Conservation (phyloP, 2,113 vertebrate genomes). For the Coturnix japonica region DNA sequence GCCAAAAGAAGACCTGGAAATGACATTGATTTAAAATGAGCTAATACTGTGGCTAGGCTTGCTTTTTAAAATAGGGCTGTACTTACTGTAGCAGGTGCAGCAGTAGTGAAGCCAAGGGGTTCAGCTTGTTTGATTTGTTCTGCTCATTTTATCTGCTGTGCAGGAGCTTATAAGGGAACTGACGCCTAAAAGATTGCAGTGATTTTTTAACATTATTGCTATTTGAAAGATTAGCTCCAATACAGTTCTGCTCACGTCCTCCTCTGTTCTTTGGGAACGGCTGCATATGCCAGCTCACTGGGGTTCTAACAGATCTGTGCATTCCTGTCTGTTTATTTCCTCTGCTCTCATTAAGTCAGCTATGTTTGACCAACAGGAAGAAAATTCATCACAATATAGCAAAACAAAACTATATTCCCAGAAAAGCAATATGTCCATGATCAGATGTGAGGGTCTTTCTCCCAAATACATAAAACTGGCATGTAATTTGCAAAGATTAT, state of each 20-base stretch:
- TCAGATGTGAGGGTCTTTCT: not conserved
- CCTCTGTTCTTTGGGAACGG: accelerated
- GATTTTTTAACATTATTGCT: not conserved
- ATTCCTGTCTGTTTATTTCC: not conserved
- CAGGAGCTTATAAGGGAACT: not conserved
- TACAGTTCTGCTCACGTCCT: not conserved
- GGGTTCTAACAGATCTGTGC: not conserved
- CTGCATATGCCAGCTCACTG: not conserved
- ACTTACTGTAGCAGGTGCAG: not conserved
- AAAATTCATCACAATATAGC: not conserved
- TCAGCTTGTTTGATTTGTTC: not conserved
- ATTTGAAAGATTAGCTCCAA: not conserved
- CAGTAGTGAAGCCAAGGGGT: not conserved
- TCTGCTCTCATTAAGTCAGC: not conserved
- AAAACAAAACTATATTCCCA: not conserved
- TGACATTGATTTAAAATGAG: not conserved
- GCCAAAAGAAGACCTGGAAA: not conserved
- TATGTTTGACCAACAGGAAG: not conserved
- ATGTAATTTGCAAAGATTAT: not conserved
- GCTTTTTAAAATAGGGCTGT: not conserved
- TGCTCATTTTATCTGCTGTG: not conserved
- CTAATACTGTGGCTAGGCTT: not conserved
- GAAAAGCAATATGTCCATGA: not conserved
- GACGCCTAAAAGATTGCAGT: not conserved
- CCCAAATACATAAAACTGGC: not conserved